Base-by-base conservation (phyloP, 2,113 vertebrate genomes). In the Chaenocephalus aceratus region DNA sequence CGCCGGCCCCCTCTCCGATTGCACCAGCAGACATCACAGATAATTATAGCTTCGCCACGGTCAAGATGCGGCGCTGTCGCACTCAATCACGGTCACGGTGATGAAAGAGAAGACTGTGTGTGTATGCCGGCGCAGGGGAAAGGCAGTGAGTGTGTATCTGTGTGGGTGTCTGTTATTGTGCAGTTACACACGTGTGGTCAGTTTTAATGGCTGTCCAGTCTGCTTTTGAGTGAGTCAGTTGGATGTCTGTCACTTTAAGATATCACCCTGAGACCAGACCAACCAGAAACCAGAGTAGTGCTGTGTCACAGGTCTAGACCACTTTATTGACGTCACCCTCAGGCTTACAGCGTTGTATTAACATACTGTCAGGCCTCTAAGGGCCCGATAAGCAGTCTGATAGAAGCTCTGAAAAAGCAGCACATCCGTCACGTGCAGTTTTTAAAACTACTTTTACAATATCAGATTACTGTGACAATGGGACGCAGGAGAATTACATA, bases 1-100 rank as follows among this genome's bases (percentile, higher is more conserved):
- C 59, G 56, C 64, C 46, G 69, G 79, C 69, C 70, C 68, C 82
- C 57, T 92, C 91, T 94, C 93, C 74, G 11, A 73, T 95, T 94
- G 89, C 93, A 93, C 79, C 71, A 34, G 87, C 90, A 90, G 84
- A 93, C 93, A 93, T 94, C 92, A 92, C 90, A 65, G 89, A 86
- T 95, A 95, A 95, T 90, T 93, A 94, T 95, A 95, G 91, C 89
- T 52, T 66, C 62, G 18, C 84, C 83, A 60, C 77, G 80, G 86
- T 87, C 90, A 89, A 89, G 82, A 89, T 15, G 69, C 64, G 10
- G 82, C 67, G 36, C 83, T 93, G 85, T 90, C 92, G 91, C 90
- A 75, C 89, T 88, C 89, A 80, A 87, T 92, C 89, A 86, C 71
- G 2, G 65, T 72, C 85, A 80, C 62, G 14, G 75, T 79, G 85